These are phyloP conservation scores for Spongilla lacustris DNA, from an alignment of 37 sponge, comb jelly and placozoan species.

Conservation along the genomic window DNA sequence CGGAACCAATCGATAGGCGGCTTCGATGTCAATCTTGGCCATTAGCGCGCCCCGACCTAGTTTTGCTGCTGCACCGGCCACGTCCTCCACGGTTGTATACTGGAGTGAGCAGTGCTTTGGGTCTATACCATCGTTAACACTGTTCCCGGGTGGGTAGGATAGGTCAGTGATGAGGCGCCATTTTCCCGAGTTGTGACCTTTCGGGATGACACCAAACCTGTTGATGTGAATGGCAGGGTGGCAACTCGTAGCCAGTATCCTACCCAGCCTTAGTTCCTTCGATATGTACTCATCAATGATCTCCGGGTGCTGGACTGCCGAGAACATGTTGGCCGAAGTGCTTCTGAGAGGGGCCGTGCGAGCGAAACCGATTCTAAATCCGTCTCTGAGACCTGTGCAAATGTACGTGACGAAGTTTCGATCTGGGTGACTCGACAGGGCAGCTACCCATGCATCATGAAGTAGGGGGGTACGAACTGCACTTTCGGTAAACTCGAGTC, in stretches of 20 bases:
- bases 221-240: constrained; percentile 15
- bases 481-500: not conserved
- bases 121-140: constrained; percentile 10
- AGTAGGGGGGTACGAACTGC: constrained; percentile 15
- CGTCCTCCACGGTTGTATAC: not conserved
- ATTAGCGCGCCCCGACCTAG: constrained; percentile 1
- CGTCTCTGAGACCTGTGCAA: not conserved
- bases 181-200: constrained; percentile 28
- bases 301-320: constrained; percentile 12
- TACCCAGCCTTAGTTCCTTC: not conserved
- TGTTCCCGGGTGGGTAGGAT: constrained; percentile 2
- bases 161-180: not conserved
- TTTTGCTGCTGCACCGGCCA: not conserved
- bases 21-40: not conserved
- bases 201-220: constrained; percentile 31
- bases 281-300: constrained; percentile 18
- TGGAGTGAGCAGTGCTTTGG: not conserved
- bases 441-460: not conserved
- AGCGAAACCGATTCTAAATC: constrained; percentile 20
- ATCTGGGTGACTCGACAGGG: constrained; percentile 28
- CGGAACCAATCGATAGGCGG: not conserved
- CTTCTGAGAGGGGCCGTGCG: not conserved
- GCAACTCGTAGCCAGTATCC: no score
- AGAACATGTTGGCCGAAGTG: constrained; percentile 20
- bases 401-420: constrained; percentile 16